Evolutionary conservation across 2,888 invertebrate genomes (phyloP), one percentile per base, ranked within the genome.

Genomic region (Dastarcus helophoroides): DNA sequence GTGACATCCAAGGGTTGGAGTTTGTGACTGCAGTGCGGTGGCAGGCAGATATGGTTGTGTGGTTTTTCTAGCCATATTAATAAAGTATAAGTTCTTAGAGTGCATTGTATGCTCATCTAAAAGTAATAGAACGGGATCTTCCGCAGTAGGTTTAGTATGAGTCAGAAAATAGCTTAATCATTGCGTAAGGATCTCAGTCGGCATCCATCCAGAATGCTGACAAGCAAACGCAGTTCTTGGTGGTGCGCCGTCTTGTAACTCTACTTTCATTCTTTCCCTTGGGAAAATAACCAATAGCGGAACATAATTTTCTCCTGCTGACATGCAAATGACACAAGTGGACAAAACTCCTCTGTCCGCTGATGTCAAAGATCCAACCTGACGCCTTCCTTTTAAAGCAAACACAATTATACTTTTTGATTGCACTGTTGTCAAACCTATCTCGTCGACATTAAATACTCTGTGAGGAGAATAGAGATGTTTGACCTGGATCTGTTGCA

Each of bases 61-160:
- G 19, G 19, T 37, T 42, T 10, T 22, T 46, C 29, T 53, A 51
- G 50, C 50, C 50, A 10, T 48, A 48, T 28, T 40, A 44, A 31
- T 43, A 38, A 38, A 42, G 41, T 26, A 43, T 47, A 5, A 17
- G 41, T 33, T 33, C 32, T 33, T 7, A n/a, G 11, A 22, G 14
- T 33, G 33, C 8, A 31, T 17, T 12, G 22, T 12, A 22, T 33
- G 33, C 8, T 31, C 33, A 33, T 33, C 33, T 12, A 33, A 15
- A 33, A 33, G 3, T 22, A 33, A 32, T 11, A 32, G 11, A 15
- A 32, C 30, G 8, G 32, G 32, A 15, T 15, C 10, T 31, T 32
- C 15, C 6, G n/a, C 19, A 17, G 19, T 17, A n/a, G 19, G 19
- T n/a, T 17, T 7, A 17, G 19, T 17, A 17, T 17, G 19, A 17